Evolutionary conservation across 2,888 invertebrate genomes (phyloP).

Genomic region (Mesochorus sp.): DNA sequence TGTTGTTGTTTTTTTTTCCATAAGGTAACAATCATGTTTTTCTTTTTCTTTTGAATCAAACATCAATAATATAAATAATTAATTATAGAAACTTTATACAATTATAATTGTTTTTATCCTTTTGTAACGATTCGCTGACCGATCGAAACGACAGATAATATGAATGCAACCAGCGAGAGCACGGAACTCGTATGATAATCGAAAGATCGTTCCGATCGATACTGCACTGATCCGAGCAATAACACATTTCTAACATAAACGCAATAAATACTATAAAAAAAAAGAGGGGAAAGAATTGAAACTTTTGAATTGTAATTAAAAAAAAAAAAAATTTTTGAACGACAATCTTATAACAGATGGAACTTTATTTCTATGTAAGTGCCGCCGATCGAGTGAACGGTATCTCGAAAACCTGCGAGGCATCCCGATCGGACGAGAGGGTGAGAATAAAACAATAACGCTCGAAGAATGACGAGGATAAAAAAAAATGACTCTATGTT

Average conservation of each 20-base stretch:
- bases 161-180: conserved; percentile 34
- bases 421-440: conserved; percentile 60
- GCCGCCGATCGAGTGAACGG: conserved; percentile 65
- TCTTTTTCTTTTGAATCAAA: conserved; percentile 72
- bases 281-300: conserved; percentile 45
- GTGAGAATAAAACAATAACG: conserved; percentile 31
- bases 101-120: conserved; percentile 66
- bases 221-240: conserved; percentile 26
- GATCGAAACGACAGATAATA: conserved; percentile 60
- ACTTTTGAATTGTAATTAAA: conserved; percentile 57
- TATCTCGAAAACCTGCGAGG: conserved; percentile 68
- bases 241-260: conserved; percentile 55
- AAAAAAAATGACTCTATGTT: conserved; percentile 43
- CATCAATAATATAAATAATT: conserved; percentile 80
- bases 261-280: conserved; percentile 52
- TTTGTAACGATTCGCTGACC: conserved; percentile 66
- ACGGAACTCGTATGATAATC: conserved; percentile 8
- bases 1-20: conserved; percentile 11
- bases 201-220: conserved; percentile 47
- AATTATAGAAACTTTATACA: conserved; percentile 78
- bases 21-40: conserved; percentile 78
- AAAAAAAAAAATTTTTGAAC: conserved; percentile 55
- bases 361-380: conserved; percentile 43
- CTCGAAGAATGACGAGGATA: conserved; percentile 45
- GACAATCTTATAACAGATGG: conserved; percentile 52